A percentile compares a stretch with the other conserved stretches of the same genome.
phyloP scores from a whole-genome alignment of 2,888 invertebrate species.

The Sinodicranocentrus sp. region DNA sequence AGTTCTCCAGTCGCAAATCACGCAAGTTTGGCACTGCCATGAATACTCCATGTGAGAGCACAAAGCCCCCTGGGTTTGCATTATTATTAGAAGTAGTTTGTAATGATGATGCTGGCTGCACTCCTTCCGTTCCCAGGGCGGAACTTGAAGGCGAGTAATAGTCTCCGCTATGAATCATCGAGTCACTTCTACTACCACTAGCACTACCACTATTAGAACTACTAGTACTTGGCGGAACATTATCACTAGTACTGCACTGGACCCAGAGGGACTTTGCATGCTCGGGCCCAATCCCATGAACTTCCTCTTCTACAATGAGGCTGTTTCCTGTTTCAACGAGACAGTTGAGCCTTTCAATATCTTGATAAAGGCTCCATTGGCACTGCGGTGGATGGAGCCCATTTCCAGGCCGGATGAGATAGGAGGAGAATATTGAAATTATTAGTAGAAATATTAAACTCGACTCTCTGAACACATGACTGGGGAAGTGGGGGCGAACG shows the following conservation, averaged over 20 bases:
- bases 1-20: slow-evolving; percentile 89
- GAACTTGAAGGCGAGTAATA: slow-evolving; percentile 51
- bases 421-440: slow-evolving; percentile 67
- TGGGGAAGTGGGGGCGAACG: slow-evolving; percentile 59
- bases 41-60: slow-evolving; percentile 76
- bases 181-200: slow-evolving; percentile 21
- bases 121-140: slow-evolving; percentile 54
- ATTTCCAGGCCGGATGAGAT: slow-evolving; percentile 70
- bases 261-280: slow-evolving; percentile 76
- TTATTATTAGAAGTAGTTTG: slow-evolving; percentile 46
- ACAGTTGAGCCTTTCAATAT: slow-evolving; percentile 75
- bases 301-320: slow-evolving; percentile 76
- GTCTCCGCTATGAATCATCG: slow-evolving; percentile 13
- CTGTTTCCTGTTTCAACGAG: slow-evolving; percentile 73
- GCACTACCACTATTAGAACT: slow-evolving; percentile 35
- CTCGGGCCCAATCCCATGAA: slow-evolving; percentile 76
- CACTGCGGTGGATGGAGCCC: slow-evolving; percentile 75
- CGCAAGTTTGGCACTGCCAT: slow-evolving; percentile 82
- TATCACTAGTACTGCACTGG: slow-evolving; percentile 66
- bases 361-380: slow-evolving; percentile 75
- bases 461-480: slow-evolving; percentile 72
- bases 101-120: slow-evolving; percentile 63
- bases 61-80: slow-evolving; percentile 68
- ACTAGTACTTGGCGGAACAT: slow-evolving; percentile 40
- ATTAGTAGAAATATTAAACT: slow-evolving; percentile 66